Conservation (phyloP, 2,113 vertebrate species). For the Lichenostomus cassidix region DNA sequence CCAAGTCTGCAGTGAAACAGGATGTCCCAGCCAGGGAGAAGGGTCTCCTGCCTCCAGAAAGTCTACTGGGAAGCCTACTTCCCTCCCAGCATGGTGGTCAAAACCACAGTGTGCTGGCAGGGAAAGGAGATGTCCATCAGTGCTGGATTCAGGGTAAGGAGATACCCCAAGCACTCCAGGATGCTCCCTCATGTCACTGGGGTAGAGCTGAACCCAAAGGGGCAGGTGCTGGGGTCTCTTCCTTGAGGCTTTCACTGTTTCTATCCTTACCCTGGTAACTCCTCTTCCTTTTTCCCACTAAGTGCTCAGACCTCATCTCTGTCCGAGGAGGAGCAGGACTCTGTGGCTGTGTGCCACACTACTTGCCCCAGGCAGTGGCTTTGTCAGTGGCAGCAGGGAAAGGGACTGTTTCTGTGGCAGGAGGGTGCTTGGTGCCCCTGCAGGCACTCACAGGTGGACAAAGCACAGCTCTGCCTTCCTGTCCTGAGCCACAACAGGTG, state of each 20-base stretch:
- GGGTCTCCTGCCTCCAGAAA: background rate
- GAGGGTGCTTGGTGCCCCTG: background rate
- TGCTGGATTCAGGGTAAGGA: background rate
- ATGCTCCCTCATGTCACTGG: background rate
- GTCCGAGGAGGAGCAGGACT: accelerated
- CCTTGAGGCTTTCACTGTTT: background rate
- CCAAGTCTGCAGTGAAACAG: background rate
- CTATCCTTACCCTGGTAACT: background rate
- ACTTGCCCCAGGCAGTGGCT: background rate
- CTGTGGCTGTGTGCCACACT: background rate
- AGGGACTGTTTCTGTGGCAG: background rate
- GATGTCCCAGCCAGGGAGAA: background rate
- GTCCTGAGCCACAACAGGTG: accelerated
- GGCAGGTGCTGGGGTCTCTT: background rate
- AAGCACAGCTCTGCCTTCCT: background rate
- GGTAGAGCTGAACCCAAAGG: background rate
- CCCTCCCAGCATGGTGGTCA: accelerated
- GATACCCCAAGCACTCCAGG: accelerated
- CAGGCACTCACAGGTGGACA: accelerated
- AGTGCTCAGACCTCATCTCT: background rate
- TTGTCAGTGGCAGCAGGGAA: background rate
- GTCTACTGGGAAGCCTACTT: background rate
- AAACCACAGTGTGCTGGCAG: background rate
- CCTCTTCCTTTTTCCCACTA: background rate
- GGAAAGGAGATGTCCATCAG: accelerated